Evolutionary conservation across 1,140 invertebrate genomes (phyloP), one percentile per base, ranked within the genome.

Genomic region (Coenobita brevimanus): DNA sequence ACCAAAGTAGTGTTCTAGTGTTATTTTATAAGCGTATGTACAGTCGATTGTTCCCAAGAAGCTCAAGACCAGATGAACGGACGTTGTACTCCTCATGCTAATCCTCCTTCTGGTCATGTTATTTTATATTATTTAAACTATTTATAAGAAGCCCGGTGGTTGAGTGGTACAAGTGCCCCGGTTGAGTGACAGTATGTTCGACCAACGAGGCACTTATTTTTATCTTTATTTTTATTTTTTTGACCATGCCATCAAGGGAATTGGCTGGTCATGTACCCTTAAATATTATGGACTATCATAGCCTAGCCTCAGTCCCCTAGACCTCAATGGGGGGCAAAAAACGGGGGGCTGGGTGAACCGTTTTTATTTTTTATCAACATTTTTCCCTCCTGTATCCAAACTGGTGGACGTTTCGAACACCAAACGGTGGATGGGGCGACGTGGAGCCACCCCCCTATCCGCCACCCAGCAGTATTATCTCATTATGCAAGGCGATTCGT

Each of bases 381-480:
- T 50, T 50, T 50, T 50, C n/a, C n/a, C n/a, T n/a, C n/a, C n/a
- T 50, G 17, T 6, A 50, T 17, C 17, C 17, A 50, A 50, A 17
- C 46, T 17, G 46, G 46, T 50, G 17, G 46, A 8, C 17, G 46
- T 6, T 50, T 8, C 46, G 6, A 50, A 50, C 6, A 50, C 6
- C 17, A 8, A 17, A 50, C 6, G 46, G 46, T 50, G 17, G 46
- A 6, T 8, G 6, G 6, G 46, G 46, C 46, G 46, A 50, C 17
- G 46, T 50, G 46, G 17, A 8, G 46, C 6, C 46, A 50, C 6
- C 6, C 46, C 17, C 17, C 46, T 8, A 50, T 50, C 33, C 54
- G 78, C 60, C 76, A 73, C 50, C 43, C 79, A 83, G 79, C 85
- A 87, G 85, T 87, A 87, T 87, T 87, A 87, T 87, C 64, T 87